Evolutionary conservation across 2,888 invertebrate species (phyloP), one percentile per base, ranked within the genome.

Genomic region (Heliconius erato): DNA sequence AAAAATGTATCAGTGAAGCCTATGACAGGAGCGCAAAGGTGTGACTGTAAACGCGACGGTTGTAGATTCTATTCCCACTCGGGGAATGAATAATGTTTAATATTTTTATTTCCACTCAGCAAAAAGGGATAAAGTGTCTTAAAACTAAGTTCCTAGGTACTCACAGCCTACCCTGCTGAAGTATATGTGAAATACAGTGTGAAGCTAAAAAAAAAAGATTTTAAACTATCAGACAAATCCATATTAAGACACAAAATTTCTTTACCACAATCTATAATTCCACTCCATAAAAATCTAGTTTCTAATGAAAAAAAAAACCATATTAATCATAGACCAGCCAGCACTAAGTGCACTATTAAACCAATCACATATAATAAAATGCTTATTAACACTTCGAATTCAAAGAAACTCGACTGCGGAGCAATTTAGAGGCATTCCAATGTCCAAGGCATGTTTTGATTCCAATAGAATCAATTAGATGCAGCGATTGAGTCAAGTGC

Each of bases 401-500:
- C 81, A 72, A 49, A 81, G 81, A 72, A 81, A 78, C 68, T 49
- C 28, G 71, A 28, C 35, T 63, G 69, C 32, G 28, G 78, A 78
- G 44, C 68, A 79, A 85, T 82, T 69, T 79, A 85, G 83, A 81
- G 65, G 74, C 84, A 83, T 84, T 83, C 83, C 85, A 26, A 85
- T 84, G 84, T 79, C 82, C 74, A 77, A 76, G 76, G 49, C 68
- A 72, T 81, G 71, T 81, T 79, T 80, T 65, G 79, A 79, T 85
- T 83, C 79, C 87, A 87, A 88, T 87, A 85, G 86, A 86, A 87
- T 83, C 87, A 87, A 88, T 87, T 87, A 88, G 81, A 84, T 85
- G 84, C 84, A 77, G 80, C 83, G 80, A 85, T 84, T 84, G 85
- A 82, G 81, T 84, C 85, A 86, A 86, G 86, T 86, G 87, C 86